Evolutionary conservation across 2,888 invertebrate genomes (phyloP).

Genomic region (Lasioglossum pauxillum): DNA sequence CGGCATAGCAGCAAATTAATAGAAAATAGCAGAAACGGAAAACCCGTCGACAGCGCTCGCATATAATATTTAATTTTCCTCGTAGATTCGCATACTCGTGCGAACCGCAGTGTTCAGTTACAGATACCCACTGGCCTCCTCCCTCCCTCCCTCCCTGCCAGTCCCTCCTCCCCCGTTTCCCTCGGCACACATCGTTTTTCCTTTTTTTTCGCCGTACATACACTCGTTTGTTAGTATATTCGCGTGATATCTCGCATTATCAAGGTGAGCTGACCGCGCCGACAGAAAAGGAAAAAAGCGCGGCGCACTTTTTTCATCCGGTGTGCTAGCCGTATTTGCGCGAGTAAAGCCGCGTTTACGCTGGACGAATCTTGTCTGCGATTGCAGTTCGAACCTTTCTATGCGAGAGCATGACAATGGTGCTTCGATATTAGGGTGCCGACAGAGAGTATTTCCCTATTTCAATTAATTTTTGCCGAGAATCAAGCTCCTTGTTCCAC

Average conservation of each 20-base stretch:
- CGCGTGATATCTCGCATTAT: slow-evolving; percentile 75
- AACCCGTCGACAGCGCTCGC: background rate
- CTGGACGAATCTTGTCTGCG: slow-evolving; percentile 8
- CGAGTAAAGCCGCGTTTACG: slow-evolving; percentile 47
- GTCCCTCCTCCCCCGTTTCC: slow-evolving; percentile 22
- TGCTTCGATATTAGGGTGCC: background rate
- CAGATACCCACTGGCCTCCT: slow-evolving; percentile 66
- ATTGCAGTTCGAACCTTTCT: background rate
- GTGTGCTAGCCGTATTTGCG: slow-evolving; percentile 33
- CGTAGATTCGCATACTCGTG: slow-evolving; percentile 23
- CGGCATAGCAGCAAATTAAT: background rate
- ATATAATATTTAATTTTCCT: slow-evolving; percentile 53
- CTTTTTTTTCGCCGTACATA: slow-evolving; percentile 29
- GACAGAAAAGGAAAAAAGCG: slow-evolving; percentile 46
- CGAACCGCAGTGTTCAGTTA: slow-evolving; percentile 68
- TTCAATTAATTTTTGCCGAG: background rate
- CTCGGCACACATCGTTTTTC: slow-evolving; percentile 32
- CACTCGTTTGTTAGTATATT: slow-evolving; percentile 57
- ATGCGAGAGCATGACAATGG: background rate
- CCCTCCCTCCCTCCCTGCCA: slow-evolving; percentile 23
- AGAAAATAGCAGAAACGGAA: background rate
- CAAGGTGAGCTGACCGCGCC: slow-evolving; percentile 73
- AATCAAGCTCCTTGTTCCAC: background rate
- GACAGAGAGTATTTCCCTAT: background rate
- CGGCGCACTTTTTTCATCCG: slow-evolving; percentile 66